Base-by-base conservation (phyloP, 2,888 invertebrate genomes). In the Tuta absoluta region DNA sequence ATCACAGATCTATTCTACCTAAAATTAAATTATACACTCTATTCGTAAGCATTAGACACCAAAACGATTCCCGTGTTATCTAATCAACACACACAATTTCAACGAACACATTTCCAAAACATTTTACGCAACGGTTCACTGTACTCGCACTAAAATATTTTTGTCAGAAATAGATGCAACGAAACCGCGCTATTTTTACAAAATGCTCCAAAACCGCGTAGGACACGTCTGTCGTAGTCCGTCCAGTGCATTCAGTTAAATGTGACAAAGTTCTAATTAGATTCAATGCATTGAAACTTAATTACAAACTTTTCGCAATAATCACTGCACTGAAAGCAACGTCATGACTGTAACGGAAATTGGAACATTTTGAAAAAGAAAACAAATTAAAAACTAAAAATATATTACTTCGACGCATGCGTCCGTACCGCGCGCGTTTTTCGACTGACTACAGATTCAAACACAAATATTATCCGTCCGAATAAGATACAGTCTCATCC, bases 101-200 rank as follows among this genome's bases (percentile, higher is more conserved):
- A 65, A 66, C 64, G 68, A 69, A 69, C 67, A 68, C 67, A 67
- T 63, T 63, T 64, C 59, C 68, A 68, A 64, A 71, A 24, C 66
- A 66, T 51, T 70, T 68, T 61, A 65, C 66, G 41, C 57, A 65
- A 75, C 70, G 76, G 86, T 77, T 85, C 89, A 90, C 90, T 89
- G 87, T 87, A 89, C 89, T 89, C 83, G 73, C 75, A 74, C 74
- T 72, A 72, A 71, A 70, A 69, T 66, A 67, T 74, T 77, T 78
- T 81, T 77, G 72, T 76, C 78, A 78, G 78, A 84, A 84, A 85
- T 85, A 84, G 82, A 81, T 74, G 72, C 75, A 60, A 68, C 71
- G 71, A 68, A 56, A 28, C 56, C 14, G 24, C 28, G 56, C 56
- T 64, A 64, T 65, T 65, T 66, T 45, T 62, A 65, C 56, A 28